Evolutionary conservation across 35 echinoderm and acorn worm species (phyloP).

Genomic region (Apostichopus parvimensis): DNA sequence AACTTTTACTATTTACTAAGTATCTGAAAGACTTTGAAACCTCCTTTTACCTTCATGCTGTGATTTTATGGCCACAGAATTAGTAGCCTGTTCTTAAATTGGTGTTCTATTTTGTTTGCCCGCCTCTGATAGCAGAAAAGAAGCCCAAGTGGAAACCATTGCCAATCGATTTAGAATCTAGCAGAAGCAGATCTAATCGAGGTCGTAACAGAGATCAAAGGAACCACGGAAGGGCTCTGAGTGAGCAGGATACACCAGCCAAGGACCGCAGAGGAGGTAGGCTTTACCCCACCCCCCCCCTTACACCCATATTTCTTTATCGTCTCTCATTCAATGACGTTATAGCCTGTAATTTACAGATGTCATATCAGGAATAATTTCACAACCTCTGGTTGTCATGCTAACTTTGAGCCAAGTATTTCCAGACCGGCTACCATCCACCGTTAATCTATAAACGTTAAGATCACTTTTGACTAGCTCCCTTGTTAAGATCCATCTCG

Average conservation of each 20-base stretch:
- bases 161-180: slow-evolving; percentile 6
- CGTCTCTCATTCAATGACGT: neutral
- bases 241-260: neutral
- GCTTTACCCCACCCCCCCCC: neutral
- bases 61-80: too few species aligned
- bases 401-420: too few species aligned
- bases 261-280: slow-evolving; percentile 27
- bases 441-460: too few species aligned
- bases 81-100: too few species aligned
- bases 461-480: too few species aligned
- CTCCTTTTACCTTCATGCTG: too few species aligned
- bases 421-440: too few species aligned
- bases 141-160: slow-evolving; percentile 51
- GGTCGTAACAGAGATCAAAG: neutral
- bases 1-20: too few species aligned
- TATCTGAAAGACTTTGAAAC: too few species aligned
- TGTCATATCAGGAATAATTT: neutral
- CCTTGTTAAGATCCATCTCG: too few species aligned
- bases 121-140: neutral
- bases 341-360: neutral
- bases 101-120: neutral
- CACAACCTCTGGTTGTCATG: too few species aligned
- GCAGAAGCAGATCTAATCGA: neutral
- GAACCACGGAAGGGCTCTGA: neutral
- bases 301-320: neutral